Conservation (phyloP, 2,888 invertebrate species). For the Trissolcus brochymenae region DNA sequence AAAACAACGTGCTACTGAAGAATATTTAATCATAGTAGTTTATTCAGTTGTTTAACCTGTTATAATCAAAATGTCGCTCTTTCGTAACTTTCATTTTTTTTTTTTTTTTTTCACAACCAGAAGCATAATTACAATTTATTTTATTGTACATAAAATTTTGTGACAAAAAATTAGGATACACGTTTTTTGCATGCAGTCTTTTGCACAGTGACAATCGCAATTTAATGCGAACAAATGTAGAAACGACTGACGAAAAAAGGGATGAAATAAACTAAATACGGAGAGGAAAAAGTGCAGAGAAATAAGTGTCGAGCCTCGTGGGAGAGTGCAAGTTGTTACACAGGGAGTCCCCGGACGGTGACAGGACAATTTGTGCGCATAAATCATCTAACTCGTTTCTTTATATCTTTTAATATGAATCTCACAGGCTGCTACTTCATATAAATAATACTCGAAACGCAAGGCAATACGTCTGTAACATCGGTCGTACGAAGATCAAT, state of each 20-base stretch:
- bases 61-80: too few relatives aligned
- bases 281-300: slow-evolving; percentile 39
- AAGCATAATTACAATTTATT: too few relatives aligned
- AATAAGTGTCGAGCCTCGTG: slow-evolving; percentile 56
- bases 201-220: slow-evolving; percentile 46
- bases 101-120: too few relatives aligned
- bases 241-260: slow-evolving; percentile 38
- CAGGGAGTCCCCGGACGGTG: slow-evolving; percentile 61
- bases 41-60: too few relatives aligned
- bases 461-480: slow-evolving; percentile 64
- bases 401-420: slow-evolving; percentile 75
- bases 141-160: too few relatives aligned
- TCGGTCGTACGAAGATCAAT: slow-evolving; percentile 70
- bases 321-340: slow-evolving; percentile 56
- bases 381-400: slow-evolving; percentile 73
- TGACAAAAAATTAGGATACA: neutral
- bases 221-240: slow-evolving; percentile 49
- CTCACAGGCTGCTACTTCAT: slow-evolving; percentile 57
- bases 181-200: neutral
- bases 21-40: too few relatives aligned
- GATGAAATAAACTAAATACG: slow-evolving; percentile 34
- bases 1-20: too few relatives aligned
- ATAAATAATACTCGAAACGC: slow-evolving; percentile 58
- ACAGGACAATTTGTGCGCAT: slow-evolving; percentile 75
- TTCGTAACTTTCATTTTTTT: too few relatives aligned